Conservation (phyloP, 1,140 invertebrate genomes). For the Achroia grisella region DNA sequence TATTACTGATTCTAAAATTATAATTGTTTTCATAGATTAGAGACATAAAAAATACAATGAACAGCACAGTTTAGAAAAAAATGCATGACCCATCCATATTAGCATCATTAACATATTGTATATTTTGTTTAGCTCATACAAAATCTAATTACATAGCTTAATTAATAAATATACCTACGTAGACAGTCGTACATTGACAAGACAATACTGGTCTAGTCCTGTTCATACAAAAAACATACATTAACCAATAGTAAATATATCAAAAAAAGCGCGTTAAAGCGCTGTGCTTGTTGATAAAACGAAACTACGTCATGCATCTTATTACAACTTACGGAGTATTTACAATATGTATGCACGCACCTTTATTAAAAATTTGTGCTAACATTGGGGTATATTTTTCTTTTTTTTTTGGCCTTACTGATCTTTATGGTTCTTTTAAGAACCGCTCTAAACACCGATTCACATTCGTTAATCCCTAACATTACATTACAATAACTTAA, state of each 20-base stretch:
- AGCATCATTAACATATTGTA: constrained; percentile 35
- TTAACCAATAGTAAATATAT: constrained; percentile 40
- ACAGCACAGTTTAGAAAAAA: constrained; percentile 8
- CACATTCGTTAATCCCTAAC: constrained; percentile 5
- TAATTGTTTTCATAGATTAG: too few relatives aligned
- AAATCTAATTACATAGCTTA: constrained; percentile 57
- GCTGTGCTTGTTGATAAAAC: constrained; percentile 17
- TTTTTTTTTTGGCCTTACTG: constrained; percentile 39
- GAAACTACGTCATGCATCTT: too few relatives aligned
- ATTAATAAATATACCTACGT: constrained; percentile 33
- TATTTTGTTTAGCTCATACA: constrained; percentile 59
- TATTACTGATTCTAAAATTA: too few relatives aligned
- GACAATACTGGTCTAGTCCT: constrained; percentile 18
- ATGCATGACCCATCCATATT: constrained; percentile 1
- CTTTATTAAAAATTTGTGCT: constrained; percentile 48
- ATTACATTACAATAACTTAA: constrained; percentile 21
- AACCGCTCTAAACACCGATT: constrained; percentile 2
- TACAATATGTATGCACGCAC: constrained; percentile 26
- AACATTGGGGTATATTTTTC: constrained; percentile 28
- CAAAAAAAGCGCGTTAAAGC: constrained; percentile 32
- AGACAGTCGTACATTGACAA: constrained; percentile 18
- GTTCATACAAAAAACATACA: constrained; percentile 21
- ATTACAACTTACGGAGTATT: too few relatives aligned
- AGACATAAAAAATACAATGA: not conserved
- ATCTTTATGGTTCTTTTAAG: constrained; percentile 41